phyloP scores from a whole-genome alignment of 2,113 vertebrate genomes.

The Gopherus evgoodei region DNA sequence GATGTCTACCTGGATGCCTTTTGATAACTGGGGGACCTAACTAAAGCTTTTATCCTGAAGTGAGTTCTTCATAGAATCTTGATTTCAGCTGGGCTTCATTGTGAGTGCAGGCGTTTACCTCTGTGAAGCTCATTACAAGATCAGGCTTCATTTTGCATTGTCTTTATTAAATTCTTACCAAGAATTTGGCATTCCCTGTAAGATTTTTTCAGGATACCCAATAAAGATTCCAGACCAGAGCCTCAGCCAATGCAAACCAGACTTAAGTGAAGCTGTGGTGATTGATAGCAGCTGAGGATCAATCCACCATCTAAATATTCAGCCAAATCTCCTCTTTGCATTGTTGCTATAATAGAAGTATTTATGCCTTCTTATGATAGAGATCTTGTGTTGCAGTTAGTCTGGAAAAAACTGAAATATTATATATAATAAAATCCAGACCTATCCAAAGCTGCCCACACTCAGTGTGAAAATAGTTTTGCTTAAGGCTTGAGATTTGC shows the following conservation, averaged over 20 bases:
- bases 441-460: background rate
- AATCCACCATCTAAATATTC: rapidly evolving
- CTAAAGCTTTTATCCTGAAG: background rate
- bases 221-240: background rate
- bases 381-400: background rate
- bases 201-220: background rate
- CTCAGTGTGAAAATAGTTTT: background rate
- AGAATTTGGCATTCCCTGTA: background rate
- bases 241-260: background rate
- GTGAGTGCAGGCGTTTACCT: background rate
- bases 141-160: background rate
- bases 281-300: background rate
- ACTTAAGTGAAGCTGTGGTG: too few species aligned
- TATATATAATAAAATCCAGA: rapidly evolving
- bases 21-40: too few species aligned
- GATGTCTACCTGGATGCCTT: background rate
- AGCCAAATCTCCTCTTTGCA: background rate
- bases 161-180: background rate
- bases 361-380: rapidly evolving
- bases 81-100: rapidly evolving
- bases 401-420: background rate
- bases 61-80: background rate
- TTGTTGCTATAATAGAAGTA: background rate
- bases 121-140: background rate
- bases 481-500: background rate